Evolutionary conservation across 37 sponge, comb jelly and placozoan genomes (phyloP).

Genomic region (Aplysina aerophoba): DNA sequence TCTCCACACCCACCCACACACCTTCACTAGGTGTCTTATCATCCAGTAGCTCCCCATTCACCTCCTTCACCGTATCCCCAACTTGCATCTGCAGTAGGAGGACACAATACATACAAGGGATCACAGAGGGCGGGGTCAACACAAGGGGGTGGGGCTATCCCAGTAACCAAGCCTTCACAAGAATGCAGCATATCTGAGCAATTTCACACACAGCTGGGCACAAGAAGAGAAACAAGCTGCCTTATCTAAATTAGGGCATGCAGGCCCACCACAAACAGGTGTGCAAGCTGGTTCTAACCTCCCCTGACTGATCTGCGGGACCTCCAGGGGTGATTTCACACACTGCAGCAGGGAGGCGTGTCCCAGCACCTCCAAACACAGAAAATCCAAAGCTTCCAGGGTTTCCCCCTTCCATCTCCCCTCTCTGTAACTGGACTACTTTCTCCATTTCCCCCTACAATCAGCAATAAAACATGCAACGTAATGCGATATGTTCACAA

Average conservation of each 20-base stretch:
- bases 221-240: too few relatives aligned
- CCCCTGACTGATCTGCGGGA: conserved; percentile 61
- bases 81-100: neutral
- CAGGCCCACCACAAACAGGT: neutral
- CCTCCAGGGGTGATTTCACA: conserved; percentile 79
- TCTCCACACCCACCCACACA: neutral
- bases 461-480: neutral
- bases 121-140: too few relatives aligned
- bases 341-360: conserved; percentile 82
- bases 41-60: conserved; percentile 15
- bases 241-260: neutral
- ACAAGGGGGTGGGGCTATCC: too few relatives aligned
- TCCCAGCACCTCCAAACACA: conserved; percentile 80
- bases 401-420: neutral
- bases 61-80: conserved; percentile 10
- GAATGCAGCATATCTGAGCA: too few relatives aligned
- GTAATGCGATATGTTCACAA: too few relatives aligned
- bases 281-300: conserved; percentile 20
- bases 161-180: too few relatives aligned
- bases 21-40: conserved; percentile 32
- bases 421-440: conserved; percentile 41
- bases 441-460: conserved; percentile 7
- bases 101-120: neutral
- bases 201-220: too few relatives aligned
- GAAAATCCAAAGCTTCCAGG: conserved; percentile 83